Evolutionary conservation across 2,797 vertebrate species (phyloP).

Genomic region (Hozukius guyotensis): DNA sequence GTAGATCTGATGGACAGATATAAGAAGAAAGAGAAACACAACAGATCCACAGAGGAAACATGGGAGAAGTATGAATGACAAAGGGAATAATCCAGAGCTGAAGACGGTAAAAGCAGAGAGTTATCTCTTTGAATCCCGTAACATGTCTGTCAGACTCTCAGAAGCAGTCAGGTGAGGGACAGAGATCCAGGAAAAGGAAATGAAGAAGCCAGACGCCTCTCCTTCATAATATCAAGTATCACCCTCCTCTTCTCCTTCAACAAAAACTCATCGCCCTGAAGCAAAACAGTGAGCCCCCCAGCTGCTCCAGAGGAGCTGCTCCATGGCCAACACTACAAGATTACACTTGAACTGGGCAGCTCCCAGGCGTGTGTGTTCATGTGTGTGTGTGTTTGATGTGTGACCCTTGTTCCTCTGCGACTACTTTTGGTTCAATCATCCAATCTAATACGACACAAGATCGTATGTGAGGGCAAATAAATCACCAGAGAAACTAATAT

Average conservation of each 20-base stretch:
- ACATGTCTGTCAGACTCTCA: background rate
- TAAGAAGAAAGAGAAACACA: background rate
- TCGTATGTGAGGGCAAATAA: background rate
- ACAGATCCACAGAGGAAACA: background rate
- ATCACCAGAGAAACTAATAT: background rate
- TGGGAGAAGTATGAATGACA: background rate
- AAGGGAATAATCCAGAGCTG: background rate
- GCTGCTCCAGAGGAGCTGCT: slow-evolving; percentile 27
- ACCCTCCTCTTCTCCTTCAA: background rate
- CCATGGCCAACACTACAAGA: slow-evolving; percentile 37
- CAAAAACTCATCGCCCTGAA: slow-evolving; percentile 31
- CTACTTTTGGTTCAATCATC: slow-evolving; percentile 1
- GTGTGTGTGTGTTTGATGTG: slow-evolving; percentile 18
- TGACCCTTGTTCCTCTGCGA: slow-evolving; percentile 8
- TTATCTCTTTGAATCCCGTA: background rate
- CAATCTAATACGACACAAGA: background rate
- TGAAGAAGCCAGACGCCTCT: slow-evolving; percentile 6
- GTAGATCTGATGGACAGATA: background rate
- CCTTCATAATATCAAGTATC: background rate
- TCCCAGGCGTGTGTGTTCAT: slow-evolving; percentile 16
- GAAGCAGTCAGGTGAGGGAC: background rate
- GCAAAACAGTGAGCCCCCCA: slow-evolving; percentile 1
- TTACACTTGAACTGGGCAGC: slow-evolving; percentile 55
- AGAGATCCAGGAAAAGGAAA: slow-evolving; percentile 19
- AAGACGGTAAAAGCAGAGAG: background rate